Evolutionary conservation across 2,888 invertebrate species (phyloP), one percentile per base, ranked within the genome.

Genomic region (Anthophora plumipes): DNA sequence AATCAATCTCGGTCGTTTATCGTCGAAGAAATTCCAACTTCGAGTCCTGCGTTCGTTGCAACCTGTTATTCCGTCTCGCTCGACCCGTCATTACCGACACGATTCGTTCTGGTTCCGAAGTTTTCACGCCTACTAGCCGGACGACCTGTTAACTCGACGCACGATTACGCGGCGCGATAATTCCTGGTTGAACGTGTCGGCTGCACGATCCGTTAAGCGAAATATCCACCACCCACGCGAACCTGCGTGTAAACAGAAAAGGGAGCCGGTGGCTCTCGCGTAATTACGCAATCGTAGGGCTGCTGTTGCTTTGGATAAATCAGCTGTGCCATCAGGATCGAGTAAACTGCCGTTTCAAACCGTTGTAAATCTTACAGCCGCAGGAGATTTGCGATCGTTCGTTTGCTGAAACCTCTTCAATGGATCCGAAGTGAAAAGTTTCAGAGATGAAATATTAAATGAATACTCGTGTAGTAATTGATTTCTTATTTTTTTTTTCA

Each of bases 81-180:
- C 52, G 17, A 22, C 12, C 63, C 22, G 31, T 78, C 77, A 77
- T 77, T 78, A 78, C 59, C 52, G 57, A 46, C 68, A 69, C 67
- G 63, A 52, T 69, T 76, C 77, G 68, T 76, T 78, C 67, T 68
- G 68, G 48, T 76, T 25, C 20, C 46, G 46, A 69, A 77, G 78
- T 64, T 78, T 77, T 78, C 78, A 77, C 78, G 78, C 77, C 76
- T 69, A 64, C 68, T 77, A 25, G 8, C 50, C 50, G 20, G 25
- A 43, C 59, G 72, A 72, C 59, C 59, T 68, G 78, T 78, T 69
- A 78, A 77, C 77, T 50, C 61, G 37, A 60, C 43, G 25, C 69
- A 43, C 43, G 43, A 78, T 78, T 77, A 77, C 77, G 31, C 14
- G 52, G 43, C 25, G 77, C 64, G 64, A 69, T 78, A 78, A 78